Evolutionary conservation across 2,113 vertebrate genomes (phyloP).

Genomic region (Takifugu flavidus): DNA sequence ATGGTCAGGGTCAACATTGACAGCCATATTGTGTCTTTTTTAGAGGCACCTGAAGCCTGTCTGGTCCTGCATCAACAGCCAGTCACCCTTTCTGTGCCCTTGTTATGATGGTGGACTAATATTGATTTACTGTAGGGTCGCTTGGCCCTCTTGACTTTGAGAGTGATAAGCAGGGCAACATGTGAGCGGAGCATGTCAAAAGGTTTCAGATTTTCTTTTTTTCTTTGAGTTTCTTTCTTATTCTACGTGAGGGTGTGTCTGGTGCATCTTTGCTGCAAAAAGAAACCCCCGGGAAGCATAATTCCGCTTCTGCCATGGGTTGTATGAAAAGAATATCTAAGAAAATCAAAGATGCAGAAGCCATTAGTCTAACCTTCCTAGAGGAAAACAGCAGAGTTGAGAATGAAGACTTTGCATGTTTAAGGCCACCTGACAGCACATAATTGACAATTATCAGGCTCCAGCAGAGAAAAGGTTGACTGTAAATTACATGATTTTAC

Average conservation of each 20-base stretch:
- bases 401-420: no score
- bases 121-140: slow-evolving; percentile 45
- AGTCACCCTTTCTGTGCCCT: slow-evolving; percentile 28
- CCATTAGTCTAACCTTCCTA: neutral
- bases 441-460: no score
- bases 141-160: slow-evolving; percentile 34
- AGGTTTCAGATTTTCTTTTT: no score
- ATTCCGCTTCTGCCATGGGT: neutral
- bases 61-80: slow-evolving; percentile 22
- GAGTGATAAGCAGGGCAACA: neutral
- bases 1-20: neutral
- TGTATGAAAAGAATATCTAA: neutral
- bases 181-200: no score
- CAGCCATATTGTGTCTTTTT: slow-evolving; percentile 7
- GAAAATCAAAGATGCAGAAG: neutral
- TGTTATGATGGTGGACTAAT: slow-evolving; percentile 32
- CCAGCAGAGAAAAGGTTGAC: no score
- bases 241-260: no score
- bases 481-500: no score
- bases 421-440: no score
- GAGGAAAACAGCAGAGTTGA: neutral
- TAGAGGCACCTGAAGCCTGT: slow-evolving; percentile 25
- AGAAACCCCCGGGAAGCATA: neutral
- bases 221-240: no score
- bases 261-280: no score